These are phyloP conservation scores for Leuciscus waleckii DNA, from an alignment of 2,797 vertebrate genomes.

Conservation along the genomic window DNA sequence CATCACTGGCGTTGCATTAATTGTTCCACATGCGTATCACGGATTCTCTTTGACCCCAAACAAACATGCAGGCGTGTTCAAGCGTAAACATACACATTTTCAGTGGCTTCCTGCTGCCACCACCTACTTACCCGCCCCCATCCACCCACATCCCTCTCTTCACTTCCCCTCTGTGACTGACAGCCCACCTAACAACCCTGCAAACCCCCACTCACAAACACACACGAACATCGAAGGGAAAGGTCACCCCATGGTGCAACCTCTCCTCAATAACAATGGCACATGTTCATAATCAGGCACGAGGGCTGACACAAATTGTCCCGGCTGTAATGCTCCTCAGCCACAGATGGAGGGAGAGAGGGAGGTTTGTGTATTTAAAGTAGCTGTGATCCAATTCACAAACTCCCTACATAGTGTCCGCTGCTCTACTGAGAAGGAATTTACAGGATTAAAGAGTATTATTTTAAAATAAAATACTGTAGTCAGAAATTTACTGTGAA, in stretches of 20 bases:
- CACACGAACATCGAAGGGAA: conserved; percentile 41
- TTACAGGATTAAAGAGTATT: too few relatives aligned
- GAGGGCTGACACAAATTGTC: conserved; percentile 13
- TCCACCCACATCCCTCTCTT: conserved; percentile 58
- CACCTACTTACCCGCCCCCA: conserved; percentile 52
- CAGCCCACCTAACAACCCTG: conserved; percentile 55
- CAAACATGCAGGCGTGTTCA: conserved; percentile 40
- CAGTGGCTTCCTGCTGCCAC: conserved; percentile 50
- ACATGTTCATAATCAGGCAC: conserved; percentile 41
- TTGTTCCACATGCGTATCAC: conserved; percentile 37
- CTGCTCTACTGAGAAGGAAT: background rate
- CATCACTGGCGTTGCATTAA: conserved; percentile 37
- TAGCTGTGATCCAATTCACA: background rate
- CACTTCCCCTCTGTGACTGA: conserved; percentile 55
- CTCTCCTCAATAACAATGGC: conserved; percentile 46
- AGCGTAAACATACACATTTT: conserved; percentile 39
- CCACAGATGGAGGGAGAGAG: background rate
- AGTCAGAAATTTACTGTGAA: too few relatives aligned
- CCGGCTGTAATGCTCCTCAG: background rate
- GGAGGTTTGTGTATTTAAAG: background rate
- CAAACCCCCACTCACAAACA: conserved; percentile 51
- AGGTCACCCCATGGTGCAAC: conserved; percentile 55
- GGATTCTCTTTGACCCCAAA: conserved; percentile 45
- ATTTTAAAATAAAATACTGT: too few relatives aligned
- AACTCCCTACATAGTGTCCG: background rate